Base-by-base conservation (phyloP, 2,888 invertebrate species). In the Temnothorax ravouxi region DNA sequence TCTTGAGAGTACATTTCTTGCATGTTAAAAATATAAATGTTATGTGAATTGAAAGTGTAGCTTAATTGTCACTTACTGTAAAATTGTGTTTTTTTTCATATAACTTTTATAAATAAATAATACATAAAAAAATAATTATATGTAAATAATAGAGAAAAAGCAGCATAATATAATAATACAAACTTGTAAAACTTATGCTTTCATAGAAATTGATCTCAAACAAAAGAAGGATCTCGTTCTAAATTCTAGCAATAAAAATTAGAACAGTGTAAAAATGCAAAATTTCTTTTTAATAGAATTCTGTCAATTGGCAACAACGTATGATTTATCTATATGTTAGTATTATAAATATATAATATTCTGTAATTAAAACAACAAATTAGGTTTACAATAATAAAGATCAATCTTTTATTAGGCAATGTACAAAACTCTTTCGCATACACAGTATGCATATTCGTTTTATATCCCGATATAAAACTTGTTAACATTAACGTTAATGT, bases 351-450 rank as follows among this genome's bases (percentile, higher is more conserved):
- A 76, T 41, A 41, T 18, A 25, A 66, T 25, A 66, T 4, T 66
- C 15, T 41, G 8, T 66, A 77, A 41, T 67, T 54, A 52, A 3
- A 50, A 66, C 18, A 66, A 52, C 66, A 77, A 67, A 77, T 67
- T 29, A 13, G 6, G n/a, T 1, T 21, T 47, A 59, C 29, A 71
- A 67, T 81, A 44, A 80, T 82, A 85, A 84, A 88, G 83, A 82
- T 87, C 75, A 85, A 71, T 38, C 41, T 81, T 90, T 88, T 91
- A 88, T 88, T 89, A 82, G 72, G 84, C 76, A 91, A 92, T 90
- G 88, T 93, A 93, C 89, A 92, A 93, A 92, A 93, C 89, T 80
- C 89, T 84, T 66, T 66, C 76, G 93, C 93, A 92, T 93, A 93
- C 93, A 93, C 90, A 85, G 93, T 93, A 93, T 93, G 93, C 93